A percentile compares a stretch with the other conserved stretches of the same genome.
phyloP scores from a whole-genome alignment of 2,888 invertebrate species.

The Tetragnatha montana region DNA sequence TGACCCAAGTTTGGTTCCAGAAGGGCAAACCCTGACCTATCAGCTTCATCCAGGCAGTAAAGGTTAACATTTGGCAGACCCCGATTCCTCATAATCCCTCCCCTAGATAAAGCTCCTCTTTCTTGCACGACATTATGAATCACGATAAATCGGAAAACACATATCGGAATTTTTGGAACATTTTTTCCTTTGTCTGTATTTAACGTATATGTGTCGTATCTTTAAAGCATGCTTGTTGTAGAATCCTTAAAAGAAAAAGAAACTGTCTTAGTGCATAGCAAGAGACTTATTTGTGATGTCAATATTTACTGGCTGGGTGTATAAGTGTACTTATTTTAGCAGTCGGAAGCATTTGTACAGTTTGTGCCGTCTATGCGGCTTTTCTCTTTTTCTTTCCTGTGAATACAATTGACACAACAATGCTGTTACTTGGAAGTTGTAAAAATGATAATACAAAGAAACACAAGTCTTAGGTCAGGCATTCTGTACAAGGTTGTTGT shows the following conservation, averaged over 20 bases:
- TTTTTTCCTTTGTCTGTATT: slow-evolving; percentile 70
- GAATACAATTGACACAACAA: slow-evolving; percentile 53
- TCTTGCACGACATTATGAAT: slow-evolving; percentile 67
- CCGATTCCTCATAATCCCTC: neutral
- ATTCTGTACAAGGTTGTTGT: slow-evolving; percentile 64
- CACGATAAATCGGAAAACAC: slow-evolving; percentile 70
- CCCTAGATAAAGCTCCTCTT: slow-evolving; percentile 49
- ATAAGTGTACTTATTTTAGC: slow-evolving; percentile 70
- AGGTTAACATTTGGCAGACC: slow-evolving; percentile 63
- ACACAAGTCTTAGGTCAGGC: slow-evolving; percentile 43
- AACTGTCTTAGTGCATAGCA: slow-evolving; percentile 70
- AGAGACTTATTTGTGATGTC: slow-evolving; percentile 71
- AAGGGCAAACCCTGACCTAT: slow-evolving; percentile 59
- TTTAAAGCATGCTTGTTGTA: slow-evolving; percentile 71
- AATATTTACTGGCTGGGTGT: slow-evolving; percentile 70
- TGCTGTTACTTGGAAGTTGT: slow-evolving; percentile 61
- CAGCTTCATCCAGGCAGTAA: slow-evolving; percentile 63
- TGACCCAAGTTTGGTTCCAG: neutral
- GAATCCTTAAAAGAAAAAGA: slow-evolving; percentile 39
- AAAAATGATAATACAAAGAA: slow-evolving; percentile 55
- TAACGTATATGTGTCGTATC: slow-evolving; percentile 70
- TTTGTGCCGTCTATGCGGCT: slow-evolving; percentile 62
- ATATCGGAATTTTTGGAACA: slow-evolving; percentile 70
- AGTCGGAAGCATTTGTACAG: slow-evolving; percentile 70
- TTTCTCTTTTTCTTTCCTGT: slow-evolving; percentile 64